Percentiles rank a stretch among this genome's conserved stretches.
These are phyloP conservation scores for Tinea semifulvella DNA, from an alignment of 2,888 invertebrate genomes.

Conservation along the genomic window DNA sequence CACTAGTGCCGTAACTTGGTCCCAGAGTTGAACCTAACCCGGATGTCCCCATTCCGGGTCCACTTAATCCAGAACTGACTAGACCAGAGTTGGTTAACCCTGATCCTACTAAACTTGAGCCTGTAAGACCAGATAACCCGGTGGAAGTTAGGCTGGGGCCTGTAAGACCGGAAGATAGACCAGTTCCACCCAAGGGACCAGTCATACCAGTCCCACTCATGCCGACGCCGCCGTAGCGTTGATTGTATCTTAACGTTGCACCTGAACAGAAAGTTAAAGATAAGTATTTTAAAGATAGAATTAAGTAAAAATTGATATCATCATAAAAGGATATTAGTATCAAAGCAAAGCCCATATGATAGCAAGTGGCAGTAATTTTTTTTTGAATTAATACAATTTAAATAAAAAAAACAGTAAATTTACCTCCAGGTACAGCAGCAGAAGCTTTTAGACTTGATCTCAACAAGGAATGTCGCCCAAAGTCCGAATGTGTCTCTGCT, in stretches of 20 bases:
- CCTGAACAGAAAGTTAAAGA: too few relatives aligned
- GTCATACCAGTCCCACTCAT: slow-evolving; percentile 40
- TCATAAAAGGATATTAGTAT: too few relatives aligned
- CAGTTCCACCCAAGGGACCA: slow-evolving; percentile 32
- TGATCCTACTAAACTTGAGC: slow-evolving; percentile 51
- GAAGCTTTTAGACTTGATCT: slow-evolving; percentile 82
- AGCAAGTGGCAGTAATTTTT: too few relatives aligned
- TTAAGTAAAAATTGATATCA: too few relatives aligned
- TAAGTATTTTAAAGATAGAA: too few relatives aligned
- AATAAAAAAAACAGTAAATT: slow-evolving; percentile 3
- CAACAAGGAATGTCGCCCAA: slow-evolving; percentile 82
- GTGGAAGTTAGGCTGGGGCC: slow-evolving; percentile 45
- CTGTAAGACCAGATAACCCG: slow-evolving; percentile 54
- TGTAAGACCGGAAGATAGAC: slow-evolving; percentile 21
- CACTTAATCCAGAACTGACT: slow-evolving; percentile 45
- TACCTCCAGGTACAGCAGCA: slow-evolving; percentile 38
- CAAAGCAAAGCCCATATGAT: too few relatives aligned
- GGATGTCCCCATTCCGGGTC: slow-evolving; percentile 44
- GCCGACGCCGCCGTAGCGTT: slow-evolving; percentile 62
- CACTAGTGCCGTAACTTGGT: slow-evolving; percentile 48
- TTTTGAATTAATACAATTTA: neutral
- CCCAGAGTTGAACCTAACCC: slow-evolving; percentile 47
- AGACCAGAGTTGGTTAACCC: slow-evolving; percentile 48
- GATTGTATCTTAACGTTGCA: slow-evolving; percentile 70
- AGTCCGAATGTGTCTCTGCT: slow-evolving; percentile 84